Conservation (phyloP, 2,797 vertebrate species). For the Xenentodon cancila region DNA sequence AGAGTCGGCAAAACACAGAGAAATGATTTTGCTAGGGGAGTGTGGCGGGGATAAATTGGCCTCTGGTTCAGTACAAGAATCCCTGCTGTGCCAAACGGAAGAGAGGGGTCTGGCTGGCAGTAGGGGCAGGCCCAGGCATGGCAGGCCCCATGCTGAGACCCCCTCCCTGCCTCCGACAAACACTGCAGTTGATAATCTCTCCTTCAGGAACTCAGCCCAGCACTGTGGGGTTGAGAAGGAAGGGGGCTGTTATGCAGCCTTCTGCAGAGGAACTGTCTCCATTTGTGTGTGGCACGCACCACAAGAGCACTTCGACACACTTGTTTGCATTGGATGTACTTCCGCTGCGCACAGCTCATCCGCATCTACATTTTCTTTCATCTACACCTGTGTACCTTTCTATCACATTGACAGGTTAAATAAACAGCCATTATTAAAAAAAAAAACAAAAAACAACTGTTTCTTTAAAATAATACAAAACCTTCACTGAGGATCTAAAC, state of each 20-base stretch:
- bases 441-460: background rate
- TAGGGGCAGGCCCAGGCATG: conserved; percentile 86
- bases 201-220: conserved; percentile 79
- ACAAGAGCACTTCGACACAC: conserved; percentile 28
- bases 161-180: conserved; percentile 83
- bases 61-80: conserved; percentile 75
- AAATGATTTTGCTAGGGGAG: conserved; percentile 73
- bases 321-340: conserved; percentile 42
- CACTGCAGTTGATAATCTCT: conserved; percentile 82
- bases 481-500: too few species aligned
- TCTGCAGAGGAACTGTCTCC: conserved; percentile 65
- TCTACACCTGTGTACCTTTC: conserved; percentile 5
- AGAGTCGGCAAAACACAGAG: conserved; percentile 70
- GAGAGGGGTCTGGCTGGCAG: conserved; percentile 81
- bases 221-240: conserved; percentile 74
- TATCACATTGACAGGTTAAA: conserved; percentile 30
- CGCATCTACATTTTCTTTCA: conserved; percentile 14
- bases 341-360: conserved; percentile 15
- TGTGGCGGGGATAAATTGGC: conserved; percentile 77
- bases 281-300: conserved; percentile 40
- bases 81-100: conserved; percentile 82
- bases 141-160: conserved; percentile 77
- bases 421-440: conserved; percentile 19
- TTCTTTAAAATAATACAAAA: too few species aligned
- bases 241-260: conserved; percentile 66